phyloP scores from a whole-genome alignment of 2,797 vertebrate species.

The Girardinus metallicus region DNA sequence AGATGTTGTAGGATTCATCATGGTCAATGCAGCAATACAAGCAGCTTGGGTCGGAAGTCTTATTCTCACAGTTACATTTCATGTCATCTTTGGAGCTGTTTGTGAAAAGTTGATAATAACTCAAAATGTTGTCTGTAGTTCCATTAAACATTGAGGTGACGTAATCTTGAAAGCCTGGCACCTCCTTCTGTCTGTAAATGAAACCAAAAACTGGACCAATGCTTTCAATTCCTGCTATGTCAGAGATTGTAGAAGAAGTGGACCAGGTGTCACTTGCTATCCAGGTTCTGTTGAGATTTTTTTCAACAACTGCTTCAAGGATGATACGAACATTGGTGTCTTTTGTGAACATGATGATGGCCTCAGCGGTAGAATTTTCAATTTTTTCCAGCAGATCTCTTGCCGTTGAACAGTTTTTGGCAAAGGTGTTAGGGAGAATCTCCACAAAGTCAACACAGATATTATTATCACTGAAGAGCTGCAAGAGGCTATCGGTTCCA shows the following conservation, averaged over 20 bases:
- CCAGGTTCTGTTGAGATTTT: slow-evolving; percentile 62
- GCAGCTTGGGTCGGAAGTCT: slow-evolving; percentile 15
- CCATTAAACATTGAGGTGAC: slow-evolving; percentile 35
- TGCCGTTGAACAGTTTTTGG: background rate
- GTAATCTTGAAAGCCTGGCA: slow-evolving; percentile 61
- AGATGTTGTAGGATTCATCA: slow-evolving; percentile 47
- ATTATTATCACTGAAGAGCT: background rate
- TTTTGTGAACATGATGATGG: slow-evolving; percentile 67
- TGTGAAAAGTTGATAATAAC: slow-evolving; percentile 11
- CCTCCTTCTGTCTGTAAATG: slow-evolving; percentile 35
- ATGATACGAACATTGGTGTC: slow-evolving; percentile 33
- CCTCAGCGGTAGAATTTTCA: slow-evolving; percentile 47
- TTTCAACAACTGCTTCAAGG: slow-evolving; percentile 22
- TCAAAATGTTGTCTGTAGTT: background rate
- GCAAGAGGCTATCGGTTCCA: slow-evolving; percentile 33
- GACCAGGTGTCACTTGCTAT: slow-evolving; percentile 72
- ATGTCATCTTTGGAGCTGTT: background rate
- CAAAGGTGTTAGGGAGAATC: slow-evolving; percentile 47
- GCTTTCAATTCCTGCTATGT: slow-evolving; percentile 8
- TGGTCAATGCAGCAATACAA: slow-evolving; percentile 40
- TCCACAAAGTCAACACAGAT: slow-evolving; percentile 52
- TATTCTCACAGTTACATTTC: background rate
- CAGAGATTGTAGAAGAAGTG: slow-evolving; percentile 20
- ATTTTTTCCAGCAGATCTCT: background rate
- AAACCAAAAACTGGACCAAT: slow-evolving; percentile 64